phyloP scores from a whole-genome alignment of 2,113 vertebrate species.

The Lophochroa leadbeateri region DNA sequence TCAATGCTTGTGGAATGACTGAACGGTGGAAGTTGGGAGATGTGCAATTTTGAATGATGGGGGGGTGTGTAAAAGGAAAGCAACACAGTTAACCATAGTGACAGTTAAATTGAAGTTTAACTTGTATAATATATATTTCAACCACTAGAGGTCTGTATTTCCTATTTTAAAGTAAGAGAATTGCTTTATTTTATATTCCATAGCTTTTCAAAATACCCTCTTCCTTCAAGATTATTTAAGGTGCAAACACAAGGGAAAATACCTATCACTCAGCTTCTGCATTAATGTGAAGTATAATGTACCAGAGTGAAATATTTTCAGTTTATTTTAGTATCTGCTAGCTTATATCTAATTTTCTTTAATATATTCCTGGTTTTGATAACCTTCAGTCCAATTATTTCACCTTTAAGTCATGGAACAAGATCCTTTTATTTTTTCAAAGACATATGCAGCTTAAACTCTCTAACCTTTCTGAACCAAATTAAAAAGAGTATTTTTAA shows the following conservation, averaged over 20 bases:
- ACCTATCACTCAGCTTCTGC: neutral
- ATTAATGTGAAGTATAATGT: neutral
- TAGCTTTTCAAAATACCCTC: neutral
- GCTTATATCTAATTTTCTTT: neutral
- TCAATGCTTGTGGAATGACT: neutral
- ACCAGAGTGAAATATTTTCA: neutral
- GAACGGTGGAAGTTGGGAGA: neutral
- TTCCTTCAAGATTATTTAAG: neutral
- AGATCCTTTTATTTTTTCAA: neutral
- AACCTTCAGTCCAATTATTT: neutral
- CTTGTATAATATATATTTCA: neutral
- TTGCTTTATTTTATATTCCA: neutral
- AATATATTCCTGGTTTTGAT: neutral
- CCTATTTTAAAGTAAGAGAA: constrained; percentile 25
- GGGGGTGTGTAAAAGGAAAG: neutral
- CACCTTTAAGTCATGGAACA: neutral
- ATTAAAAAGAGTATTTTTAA: neutral
- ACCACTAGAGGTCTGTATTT: constrained; percentile 81
- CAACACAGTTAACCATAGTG: neutral
- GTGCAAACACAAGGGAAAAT: neutral
- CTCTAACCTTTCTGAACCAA: neutral
- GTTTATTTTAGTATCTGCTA: neutral
- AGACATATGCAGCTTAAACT: neutral
- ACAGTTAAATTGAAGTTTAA: neutral
- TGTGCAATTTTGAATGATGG: neutral